Conservation (phyloP, 2,113 vertebrate species). For the Sterrhoptilus dennistouni region DNA sequence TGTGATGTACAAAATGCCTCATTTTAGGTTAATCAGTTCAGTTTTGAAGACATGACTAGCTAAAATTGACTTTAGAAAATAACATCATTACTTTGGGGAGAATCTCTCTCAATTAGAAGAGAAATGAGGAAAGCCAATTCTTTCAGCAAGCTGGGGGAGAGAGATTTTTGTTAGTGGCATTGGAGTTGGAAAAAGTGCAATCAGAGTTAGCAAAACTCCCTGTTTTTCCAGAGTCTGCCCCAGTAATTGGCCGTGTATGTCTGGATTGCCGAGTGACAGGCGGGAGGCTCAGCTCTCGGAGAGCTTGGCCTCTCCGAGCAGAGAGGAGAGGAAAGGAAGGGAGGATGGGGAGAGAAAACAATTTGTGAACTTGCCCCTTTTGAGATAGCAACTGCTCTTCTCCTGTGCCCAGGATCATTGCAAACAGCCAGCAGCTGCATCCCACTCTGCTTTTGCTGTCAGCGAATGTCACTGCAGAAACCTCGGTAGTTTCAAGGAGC, state of each 20-base stretch:
- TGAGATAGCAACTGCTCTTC: neutral
- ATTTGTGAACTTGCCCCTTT: slow-evolving; percentile 41
- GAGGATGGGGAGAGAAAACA: neutral
- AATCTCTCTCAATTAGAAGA: neutral
- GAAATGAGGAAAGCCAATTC: neutral
- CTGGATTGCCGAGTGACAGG: neutral
- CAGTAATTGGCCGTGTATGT: neutral
- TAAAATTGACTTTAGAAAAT: slow-evolving; percentile 10
- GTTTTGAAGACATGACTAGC: slow-evolving; percentile 10
- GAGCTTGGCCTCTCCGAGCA: neutral
- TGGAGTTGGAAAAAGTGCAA: neutral
- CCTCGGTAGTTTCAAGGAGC: neutral
- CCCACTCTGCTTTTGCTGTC: neutral
- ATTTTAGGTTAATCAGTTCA: neutral
- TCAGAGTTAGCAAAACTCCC: neutral
- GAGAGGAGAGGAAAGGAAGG: neutral
- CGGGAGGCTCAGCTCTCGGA: neutral
- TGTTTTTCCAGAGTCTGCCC: slow-evolving; percentile 6
- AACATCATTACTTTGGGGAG: neutral
- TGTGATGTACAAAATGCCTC: neutral
- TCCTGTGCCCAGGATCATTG: neutral
- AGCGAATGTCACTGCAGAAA: neutral
- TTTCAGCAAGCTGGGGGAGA: neutral
- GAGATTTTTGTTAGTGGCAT: neutral
- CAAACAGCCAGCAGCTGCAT: neutral